A percentile compares a stretch with the other conserved stretches of the same genome.
Conservation (phyloP, 2,888 invertebrate species). For the Andrena dorsata region DNA sequence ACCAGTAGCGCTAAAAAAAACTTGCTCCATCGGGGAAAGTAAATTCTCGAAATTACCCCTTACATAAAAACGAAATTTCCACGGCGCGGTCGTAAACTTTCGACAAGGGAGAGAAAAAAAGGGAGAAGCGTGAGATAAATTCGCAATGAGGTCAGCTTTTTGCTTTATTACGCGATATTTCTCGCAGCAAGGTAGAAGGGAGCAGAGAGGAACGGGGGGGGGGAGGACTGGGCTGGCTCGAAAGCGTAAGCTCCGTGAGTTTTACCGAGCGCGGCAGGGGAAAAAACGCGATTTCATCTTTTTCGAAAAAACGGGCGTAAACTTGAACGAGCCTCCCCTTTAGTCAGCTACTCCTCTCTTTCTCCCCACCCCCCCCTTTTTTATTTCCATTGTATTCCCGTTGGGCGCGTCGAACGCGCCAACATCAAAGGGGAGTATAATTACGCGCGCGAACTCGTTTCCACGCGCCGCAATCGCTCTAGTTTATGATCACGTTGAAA, state of each 20-base stretch:
- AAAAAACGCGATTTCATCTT: conserved; percentile 37
- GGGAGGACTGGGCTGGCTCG: no score
- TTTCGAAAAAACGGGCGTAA: conserved; percentile 51
- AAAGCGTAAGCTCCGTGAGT: conserved; percentile 35
- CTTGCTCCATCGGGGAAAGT: conserved; percentile 45
- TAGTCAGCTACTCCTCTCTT: conserved; percentile 17
- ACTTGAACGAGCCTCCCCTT: conserved; percentile 34
- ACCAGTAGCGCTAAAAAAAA: no score
- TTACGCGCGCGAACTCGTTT: conserved; percentile 55
- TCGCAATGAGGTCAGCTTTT: conserved; percentile 51
- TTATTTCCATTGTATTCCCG: conserved; percentile 46
- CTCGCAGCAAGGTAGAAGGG: not conserved
- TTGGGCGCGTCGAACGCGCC: conserved; percentile 30
- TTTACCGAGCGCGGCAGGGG: conserved; percentile 13
- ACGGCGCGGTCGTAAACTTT: conserved; percentile 49
- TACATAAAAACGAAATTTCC: conserved; percentile 58
- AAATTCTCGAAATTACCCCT: conserved; percentile 61
- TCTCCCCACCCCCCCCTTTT: not conserved
- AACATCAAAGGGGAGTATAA: conserved; percentile 61
- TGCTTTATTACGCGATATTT: conserved; percentile 56
- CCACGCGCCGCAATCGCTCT: conserved; percentile 26
- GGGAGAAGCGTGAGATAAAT: conserved; percentile 45
- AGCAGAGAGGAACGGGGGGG: no score
- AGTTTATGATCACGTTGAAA: conserved; percentile 40
- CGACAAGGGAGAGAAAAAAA: conserved; percentile 6